Conservation (phyloP, 2,888 invertebrate genomes). For the Thera obeliscata region DNA sequence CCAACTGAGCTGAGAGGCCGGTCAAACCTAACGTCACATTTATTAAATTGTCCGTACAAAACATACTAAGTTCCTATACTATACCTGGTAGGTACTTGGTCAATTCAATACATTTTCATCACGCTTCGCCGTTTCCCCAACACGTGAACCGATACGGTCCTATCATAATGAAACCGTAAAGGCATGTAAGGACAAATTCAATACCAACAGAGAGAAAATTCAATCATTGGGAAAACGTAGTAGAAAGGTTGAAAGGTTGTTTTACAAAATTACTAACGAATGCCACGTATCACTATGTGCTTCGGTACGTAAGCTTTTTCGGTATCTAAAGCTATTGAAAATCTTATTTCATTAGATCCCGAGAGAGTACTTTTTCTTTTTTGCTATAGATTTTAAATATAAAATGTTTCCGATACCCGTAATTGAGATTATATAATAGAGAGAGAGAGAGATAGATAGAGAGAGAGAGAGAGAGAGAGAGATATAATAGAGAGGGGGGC, state of each 20-base stretch:
- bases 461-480: no score
- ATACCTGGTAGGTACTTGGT: slow-evolving; percentile 2
- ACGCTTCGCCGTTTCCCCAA: slow-evolving; percentile 21
- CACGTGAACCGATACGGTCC: slow-evolving; percentile 22
- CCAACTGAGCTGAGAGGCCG: no score
- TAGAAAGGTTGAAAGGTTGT: slow-evolving; percentile 31
- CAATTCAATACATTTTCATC: slow-evolving; percentile 5
- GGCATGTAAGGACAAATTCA: slow-evolving; percentile 35
- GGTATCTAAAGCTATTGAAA: not conserved
- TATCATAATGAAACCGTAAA: slow-evolving; percentile 37
- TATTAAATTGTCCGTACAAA: not conserved
- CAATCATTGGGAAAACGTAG: slow-evolving; percentile 44
- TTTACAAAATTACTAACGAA: slow-evolving; percentile 34
- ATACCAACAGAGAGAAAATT: slow-evolving; percentile 41
- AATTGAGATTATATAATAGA: no score
- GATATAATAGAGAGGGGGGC: no score
- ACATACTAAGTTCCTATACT: not conserved
- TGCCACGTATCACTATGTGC: slow-evolving; percentile 25
- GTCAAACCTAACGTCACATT: not conserved
- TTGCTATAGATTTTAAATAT: no score
- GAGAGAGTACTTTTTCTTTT: no score
- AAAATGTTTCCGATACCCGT: no score
- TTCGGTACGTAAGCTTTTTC: slow-evolving; percentile 11
- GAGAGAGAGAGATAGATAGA: no score
- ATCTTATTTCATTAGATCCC: not conserved